Percentiles rank a stretch among this genome's conserved stretches.
Conservation (phyloP, 2,113 vertebrate species). For the Corythoichthys haematopterus region DNA sequence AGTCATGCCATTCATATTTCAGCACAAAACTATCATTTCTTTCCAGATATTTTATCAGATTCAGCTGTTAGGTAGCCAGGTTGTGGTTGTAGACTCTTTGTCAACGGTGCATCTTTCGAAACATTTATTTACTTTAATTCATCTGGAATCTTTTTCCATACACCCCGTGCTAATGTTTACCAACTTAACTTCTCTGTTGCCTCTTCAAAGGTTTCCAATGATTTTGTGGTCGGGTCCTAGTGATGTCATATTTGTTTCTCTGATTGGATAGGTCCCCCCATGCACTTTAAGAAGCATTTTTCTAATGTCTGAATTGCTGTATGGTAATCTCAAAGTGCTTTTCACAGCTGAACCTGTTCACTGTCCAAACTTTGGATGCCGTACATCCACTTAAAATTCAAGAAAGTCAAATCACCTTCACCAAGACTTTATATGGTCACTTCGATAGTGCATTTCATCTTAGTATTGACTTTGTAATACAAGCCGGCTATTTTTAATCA, state of each 20-base stretch:
- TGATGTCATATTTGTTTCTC: background rate
- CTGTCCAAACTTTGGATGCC: background rate
- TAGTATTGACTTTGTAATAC: conserved; percentile 5
- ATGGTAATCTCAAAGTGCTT: background rate
- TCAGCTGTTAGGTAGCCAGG: background rate
- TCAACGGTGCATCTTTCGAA: background rate
- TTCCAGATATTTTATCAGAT: background rate
- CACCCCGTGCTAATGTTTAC: background rate
- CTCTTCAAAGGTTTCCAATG: background rate
- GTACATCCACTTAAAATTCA: conserved; percentile 4
- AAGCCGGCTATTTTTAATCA: conserved; percentile 11
- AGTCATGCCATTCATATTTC: background rate
- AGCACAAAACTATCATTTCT: background rate
- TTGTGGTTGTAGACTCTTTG: background rate
- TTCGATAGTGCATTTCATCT: conserved; percentile 5
- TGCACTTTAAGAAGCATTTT: background rate
- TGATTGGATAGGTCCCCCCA: background rate
- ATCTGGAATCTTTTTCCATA: background rate
- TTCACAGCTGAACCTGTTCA: conserved; percentile 2
- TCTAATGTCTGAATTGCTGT: background rate
- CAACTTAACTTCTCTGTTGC: background rate
- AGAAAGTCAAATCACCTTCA: background rate
- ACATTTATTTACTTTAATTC: background rate
- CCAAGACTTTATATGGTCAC: conserved; percentile 1
- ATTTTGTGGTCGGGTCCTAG: background rate